Evolutionary conservation across 1,140 invertebrate species (phyloP), one percentile per base, ranked within the genome.

Genomic region (Oncopodura yosiiana): DNA sequence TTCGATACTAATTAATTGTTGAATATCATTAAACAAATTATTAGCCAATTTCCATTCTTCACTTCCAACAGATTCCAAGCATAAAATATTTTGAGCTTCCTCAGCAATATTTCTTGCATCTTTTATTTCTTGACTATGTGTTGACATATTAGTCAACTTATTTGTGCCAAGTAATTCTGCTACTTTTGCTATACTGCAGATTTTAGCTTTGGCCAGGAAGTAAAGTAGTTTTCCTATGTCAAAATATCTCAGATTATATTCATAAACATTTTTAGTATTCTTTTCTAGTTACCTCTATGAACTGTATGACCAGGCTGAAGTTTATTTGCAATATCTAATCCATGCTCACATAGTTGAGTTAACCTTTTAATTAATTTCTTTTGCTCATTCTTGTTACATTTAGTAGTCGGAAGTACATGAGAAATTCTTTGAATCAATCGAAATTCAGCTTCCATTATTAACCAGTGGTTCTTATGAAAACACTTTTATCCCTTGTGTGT

Each of bases 401-500:
- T 42, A 11, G 23, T 24, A 5, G 16, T 23, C 38, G 46, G 46
- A 38, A 56, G 18, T 32, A 49, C 44, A 29, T 48, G 34, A 30
- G 34, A 27, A 18, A 56, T 56, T 2, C 46, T 21, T 66, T 86
- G 82, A 0, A 77, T 75, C 26, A 86, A 66, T 1, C 81, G 79
- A 12, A 85, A 66, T 60, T 77, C 79, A 2, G 82, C 78, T 63
- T 87, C 84, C 2, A 75, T 78, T 67, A 85, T 76, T 65, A 84
- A 84, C 70, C 76, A 84, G 67, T 87, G 84, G 52, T 78, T 77
- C 0, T 73, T 70, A 53, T 84, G 80, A 1, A 86, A 68, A n/a
- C n/a, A n/a, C n/a, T 54, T 76, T 73, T 56, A 73, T 74, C 45
- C 71, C 69, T 45, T 50, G 48, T n/a, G n/a, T n/a, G 62, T 81